Base-by-base conservation (phyloP, 2,797 vertebrate genomes). In the Tarsius wallacei region DNA sequence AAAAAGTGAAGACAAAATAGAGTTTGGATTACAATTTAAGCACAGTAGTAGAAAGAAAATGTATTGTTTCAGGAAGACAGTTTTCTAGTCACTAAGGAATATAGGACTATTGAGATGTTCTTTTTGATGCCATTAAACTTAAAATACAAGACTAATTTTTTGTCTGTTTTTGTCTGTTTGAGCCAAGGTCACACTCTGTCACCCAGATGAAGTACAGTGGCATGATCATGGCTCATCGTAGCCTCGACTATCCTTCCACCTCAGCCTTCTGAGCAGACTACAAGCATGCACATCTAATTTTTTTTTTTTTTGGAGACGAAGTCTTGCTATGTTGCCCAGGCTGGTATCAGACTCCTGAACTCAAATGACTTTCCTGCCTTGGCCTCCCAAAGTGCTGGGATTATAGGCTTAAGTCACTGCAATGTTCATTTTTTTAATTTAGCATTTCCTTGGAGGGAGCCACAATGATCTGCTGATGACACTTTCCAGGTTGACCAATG, bases 121-220 rank as follows among this genome's bases (percentile, higher is more conserved):
- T 77, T 82, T 78, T 42, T 53, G 2, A 57, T 90, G 26, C 28
- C 22, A 91, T 51, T 85, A 36, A 84, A 51, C 14, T 93, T 47
- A 93, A 87, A 90, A 80, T 95, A 61, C 10, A n/a, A 76, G 19
- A 61, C 26, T 80, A 59, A 84, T 51, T 63, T 36, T 42, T 42
- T 42, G 42, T 4, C 7, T 42, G 3, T 42, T 42, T 42, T 42
- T 42, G 42, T 42, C 42, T 42, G 42, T 42, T 42, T 42, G 42
- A 42, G 42, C 42, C 42, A 42, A 42, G 42, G 42, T 42, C 42
- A 42, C 42, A 42, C 42, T 42, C 8, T 4, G 21, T 78, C 21
- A 33, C 91, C 61, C 14, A 84, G 49, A 57, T 57, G 61, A 84
- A 42, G 42, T 42, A 5, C 42, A 42, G 42, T 42, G 42, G 42